Evolutionary conservation across 2,797 vertebrate genomes (phyloP), one percentile per base, ranked within the genome.

Genomic region (Trichosurus vulpecula): DNA sequence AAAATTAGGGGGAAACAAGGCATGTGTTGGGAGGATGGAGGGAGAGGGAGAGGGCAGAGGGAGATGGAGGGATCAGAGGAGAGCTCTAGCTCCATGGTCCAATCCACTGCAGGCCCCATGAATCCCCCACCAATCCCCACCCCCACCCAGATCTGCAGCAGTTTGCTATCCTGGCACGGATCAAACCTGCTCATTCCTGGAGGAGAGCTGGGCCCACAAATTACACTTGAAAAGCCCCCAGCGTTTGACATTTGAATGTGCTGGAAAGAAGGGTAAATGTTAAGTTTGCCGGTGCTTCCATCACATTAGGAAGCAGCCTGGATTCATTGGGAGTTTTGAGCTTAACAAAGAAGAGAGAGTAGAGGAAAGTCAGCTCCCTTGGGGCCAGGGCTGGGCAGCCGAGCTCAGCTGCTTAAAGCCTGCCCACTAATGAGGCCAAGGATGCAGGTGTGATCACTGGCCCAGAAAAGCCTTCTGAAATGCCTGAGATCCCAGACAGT

Each of bases 191-290:
- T 57, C 91, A 22, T 54, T 25, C 12, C 52, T 96, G 16, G 66
- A 0, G 55, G 35, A 87, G 55, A 35, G 22, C 89, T 66, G 22
- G 54, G 74, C 74, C 35, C 93, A 56, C 57, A 92, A 22, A 51
- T 57, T 66, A 97, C 87, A 94, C 92, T 93, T 89, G 56, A 94
- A 96, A 92, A 57, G 30, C 4, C 66, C 47, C 93, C 55, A 52
- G 41, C 41, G 25, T 93, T 81, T 81, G 74, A 94, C 74, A 56
- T 54, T 66, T 52, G 10, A 90, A 58, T 57, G 58, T 53, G 41
- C 95, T 56, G 52, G 54, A 66, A 30, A 57, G 66, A 93, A 91
- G 1, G 41, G 91, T 74, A 52, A 55, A 53, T 54, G 93, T 90
- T 89, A 91, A 95, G 81, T 3, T 66, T 52, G 22, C 27, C 74